A percentile compares a stretch with the other conserved stretches of the same genome.
Evolutionary conservation across 1,140 invertebrate species (phyloP).

Genomic region (Neomicropteryx cornuta): DNA sequence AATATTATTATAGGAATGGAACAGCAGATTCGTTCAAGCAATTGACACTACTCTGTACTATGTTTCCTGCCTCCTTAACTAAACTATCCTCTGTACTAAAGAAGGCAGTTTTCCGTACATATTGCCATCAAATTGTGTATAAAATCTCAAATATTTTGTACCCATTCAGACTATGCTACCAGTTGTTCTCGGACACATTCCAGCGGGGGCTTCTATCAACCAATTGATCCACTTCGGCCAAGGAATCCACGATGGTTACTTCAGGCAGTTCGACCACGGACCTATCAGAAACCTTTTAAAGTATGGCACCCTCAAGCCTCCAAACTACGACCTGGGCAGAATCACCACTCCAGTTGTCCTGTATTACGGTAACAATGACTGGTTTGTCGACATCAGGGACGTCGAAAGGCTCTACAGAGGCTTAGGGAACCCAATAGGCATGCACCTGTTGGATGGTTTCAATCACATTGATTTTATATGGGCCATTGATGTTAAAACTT

Average conservation of each 20-base stretch:
- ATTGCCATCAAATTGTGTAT: slow-evolving; percentile 4
- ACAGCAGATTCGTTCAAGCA: too few relatives aligned
- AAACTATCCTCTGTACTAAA: too few relatives aligned
- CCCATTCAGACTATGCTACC: slow-evolving; percentile 54
- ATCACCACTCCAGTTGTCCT: slow-evolving; percentile 53
- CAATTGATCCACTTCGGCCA: slow-evolving; percentile 75
- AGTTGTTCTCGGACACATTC: slow-evolving; percentile 67
- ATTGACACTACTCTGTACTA: too few relatives aligned
- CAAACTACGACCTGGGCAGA: slow-evolving; percentile 41
- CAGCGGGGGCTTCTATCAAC: slow-evolving; percentile 72
- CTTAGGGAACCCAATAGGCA: too few relatives aligned
- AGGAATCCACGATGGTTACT: slow-evolving; percentile 49
- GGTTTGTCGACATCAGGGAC: slow-evolving; percentile 40
- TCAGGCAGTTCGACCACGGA: slow-evolving; percentile 55
- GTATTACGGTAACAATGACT: slow-evolving; percentile 61
- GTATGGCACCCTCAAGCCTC: slow-evolving; percentile 41
- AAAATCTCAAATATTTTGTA: slow-evolving; percentile 9
- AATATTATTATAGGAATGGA: too few relatives aligned
- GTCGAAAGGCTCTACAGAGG: slow-evolving; percentile 35
- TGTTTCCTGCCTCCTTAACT: too few relatives aligned
- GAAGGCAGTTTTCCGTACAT: too few relatives aligned
- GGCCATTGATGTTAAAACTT: slow-evolving; percentile 44
- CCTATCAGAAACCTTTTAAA: slow-evolving; percentile 40
- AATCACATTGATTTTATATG: slow-evolving; percentile 59
- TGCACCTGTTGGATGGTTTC: slow-evolving; percentile 48